phyloP scores from a whole-genome alignment of 2,113 vertebrate species.

The Anhinga anhinga region DNA sequence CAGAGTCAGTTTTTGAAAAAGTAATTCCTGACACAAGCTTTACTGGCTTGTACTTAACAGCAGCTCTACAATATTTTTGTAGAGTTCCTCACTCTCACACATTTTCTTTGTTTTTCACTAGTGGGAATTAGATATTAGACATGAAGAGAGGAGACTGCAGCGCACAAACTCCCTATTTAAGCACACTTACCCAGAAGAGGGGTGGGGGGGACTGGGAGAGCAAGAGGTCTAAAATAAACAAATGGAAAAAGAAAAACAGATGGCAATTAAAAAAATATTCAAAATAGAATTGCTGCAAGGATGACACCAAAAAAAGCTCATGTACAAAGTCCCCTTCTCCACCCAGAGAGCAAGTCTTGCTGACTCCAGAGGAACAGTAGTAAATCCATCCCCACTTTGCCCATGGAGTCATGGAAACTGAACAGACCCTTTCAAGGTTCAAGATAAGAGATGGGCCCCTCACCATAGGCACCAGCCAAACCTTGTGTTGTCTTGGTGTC shows the following conservation, averaged over 20 bases:
- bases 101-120: neutral
- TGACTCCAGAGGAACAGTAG: neutral
- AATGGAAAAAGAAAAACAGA: neutral
- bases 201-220: neutral
- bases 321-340: neutral
- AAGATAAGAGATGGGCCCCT: neutral
- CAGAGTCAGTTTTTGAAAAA: neutral
- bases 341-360: neutral
- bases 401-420: fast-evolving
- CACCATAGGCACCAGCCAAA: neutral
- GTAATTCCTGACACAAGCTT: neutral
- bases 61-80: no score
- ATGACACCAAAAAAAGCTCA: neutral
- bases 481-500: neutral
- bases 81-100: no score
- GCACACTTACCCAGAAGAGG: neutral
- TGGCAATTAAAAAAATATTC: neutral
- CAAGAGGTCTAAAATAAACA: neutral
- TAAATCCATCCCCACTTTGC: neutral
- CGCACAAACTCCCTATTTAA: neutral
- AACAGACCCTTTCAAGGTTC: neutral
- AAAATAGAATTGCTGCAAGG: neutral
- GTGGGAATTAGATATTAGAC: neutral
- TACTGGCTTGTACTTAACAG: neutral
- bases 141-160: neutral